These are phyloP conservation scores for Melanerpes aurifrons DNA, from an alignment of 2,113 vertebrate genomes.

Conservation along the genomic window DNA sequence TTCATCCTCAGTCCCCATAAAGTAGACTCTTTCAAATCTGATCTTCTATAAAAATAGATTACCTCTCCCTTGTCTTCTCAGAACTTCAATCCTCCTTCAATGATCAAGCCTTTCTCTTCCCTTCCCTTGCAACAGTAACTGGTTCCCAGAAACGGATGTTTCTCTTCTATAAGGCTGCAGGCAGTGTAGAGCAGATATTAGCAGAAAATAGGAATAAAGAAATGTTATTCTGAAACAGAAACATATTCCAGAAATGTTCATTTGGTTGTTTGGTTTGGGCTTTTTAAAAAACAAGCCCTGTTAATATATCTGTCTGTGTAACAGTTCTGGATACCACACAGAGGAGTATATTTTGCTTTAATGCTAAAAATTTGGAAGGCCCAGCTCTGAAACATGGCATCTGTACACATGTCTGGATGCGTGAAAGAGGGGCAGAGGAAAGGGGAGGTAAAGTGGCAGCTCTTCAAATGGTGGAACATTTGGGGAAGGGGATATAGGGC, in stretches of 20 bases:
- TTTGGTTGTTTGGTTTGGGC: not conserved
- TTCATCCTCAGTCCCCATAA: not conserved
- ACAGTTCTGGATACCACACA: not conserved
- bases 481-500: not conserved
- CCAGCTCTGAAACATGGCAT: not conserved
- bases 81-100: not conserved
- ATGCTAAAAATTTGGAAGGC: not conserved
- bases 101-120: not conserved
- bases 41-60: not conserved
- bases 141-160: not conserved
- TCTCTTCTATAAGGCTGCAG: not conserved
- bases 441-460: slow-evolving; percentile 20
- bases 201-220: not conserved
- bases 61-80: not conserved
- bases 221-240: not conserved
- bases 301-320: not conserved
- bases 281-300: not conserved
- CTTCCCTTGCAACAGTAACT: not conserved
- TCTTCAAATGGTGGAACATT: slow-evolving; percentile 29
- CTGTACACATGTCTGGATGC: not conserved
- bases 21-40: not conserved
- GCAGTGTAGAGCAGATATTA: not conserved
- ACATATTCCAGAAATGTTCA: not conserved
- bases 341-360: not conserved
- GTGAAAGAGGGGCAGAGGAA: slow-evolving; percentile 12